These are phyloP conservation scores for Thalassaphorura encarpata DNA, from an alignment of 1,140 invertebrate genomes.

Conservation along the genomic window DNA sequence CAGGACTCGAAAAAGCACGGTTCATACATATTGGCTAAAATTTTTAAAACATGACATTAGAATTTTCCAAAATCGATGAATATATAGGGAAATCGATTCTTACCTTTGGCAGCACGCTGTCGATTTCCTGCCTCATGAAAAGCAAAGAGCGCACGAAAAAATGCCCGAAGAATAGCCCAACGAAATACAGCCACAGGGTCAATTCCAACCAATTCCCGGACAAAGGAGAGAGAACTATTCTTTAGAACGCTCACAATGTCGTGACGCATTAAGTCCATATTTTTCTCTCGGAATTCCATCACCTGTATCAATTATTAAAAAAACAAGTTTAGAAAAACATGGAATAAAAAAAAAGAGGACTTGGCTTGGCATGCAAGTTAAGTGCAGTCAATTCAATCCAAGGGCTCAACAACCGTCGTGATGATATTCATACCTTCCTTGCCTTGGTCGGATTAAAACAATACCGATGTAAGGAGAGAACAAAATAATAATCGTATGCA, in stretches of 20 bases:
- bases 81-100: slow-evolving; percentile 12
- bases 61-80: neutral
- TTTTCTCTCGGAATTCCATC: slow-evolving; percentile 88
- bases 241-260: slow-evolving; percentile 89
- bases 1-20: slow-evolving; percentile 27
- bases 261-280: slow-evolving; percentile 84
- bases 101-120: slow-evolving; percentile 54
- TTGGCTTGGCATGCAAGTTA: too few species aligned
- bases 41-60: neutral
- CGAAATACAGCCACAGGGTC: slow-evolving; percentile 90
- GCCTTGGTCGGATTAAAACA: too few species aligned
- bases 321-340: neutral
- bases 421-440: too few species aligned
- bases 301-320: slow-evolving; percentile 55
- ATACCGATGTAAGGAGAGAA: too few species aligned
- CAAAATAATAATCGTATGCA: too few species aligned
- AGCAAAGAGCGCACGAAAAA: slow-evolving; percentile 83
- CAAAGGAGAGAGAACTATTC: slow-evolving; percentile 83
- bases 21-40: slow-evolving; percentile 22
- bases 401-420: too few species aligned
- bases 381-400: too few species aligned
- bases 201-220: slow-evolving; percentile 81
- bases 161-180: slow-evolving; percentile 86
- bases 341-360: too few species aligned
- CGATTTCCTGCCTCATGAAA: slow-evolving; percentile 73